A percentile compares a stretch with the other conserved stretches of the same genome.
Evolutionary conservation across 2,888 invertebrate species (phyloP).

Genomic region (Caenorhabditis becei): DNA sequence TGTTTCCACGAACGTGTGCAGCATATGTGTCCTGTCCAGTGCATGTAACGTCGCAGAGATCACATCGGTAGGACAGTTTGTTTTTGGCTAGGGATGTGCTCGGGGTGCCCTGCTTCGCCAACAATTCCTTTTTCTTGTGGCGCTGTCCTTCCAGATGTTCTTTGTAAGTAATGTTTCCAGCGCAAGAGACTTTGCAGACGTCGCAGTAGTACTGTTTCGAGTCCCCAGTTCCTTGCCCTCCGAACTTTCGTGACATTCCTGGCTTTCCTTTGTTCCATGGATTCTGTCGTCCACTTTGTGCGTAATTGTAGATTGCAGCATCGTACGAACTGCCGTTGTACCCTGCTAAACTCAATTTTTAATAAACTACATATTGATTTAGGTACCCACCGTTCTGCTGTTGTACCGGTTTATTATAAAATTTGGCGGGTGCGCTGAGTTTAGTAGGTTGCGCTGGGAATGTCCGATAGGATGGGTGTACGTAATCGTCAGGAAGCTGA

Average conservation of each 20-base stretch:
- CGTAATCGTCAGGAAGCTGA: conserved; percentile 10
- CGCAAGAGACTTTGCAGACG: conserved; percentile 87
- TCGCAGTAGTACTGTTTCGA: conserved; percentile 46
- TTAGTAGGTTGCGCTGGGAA: conserved; percentile 16
- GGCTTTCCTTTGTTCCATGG: neutral
- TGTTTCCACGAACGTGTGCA: conserved; percentile 93
- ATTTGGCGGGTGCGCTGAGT: neutral
- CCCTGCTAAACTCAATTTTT: conserved; percentile 4
- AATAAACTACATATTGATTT: too few species aligned
- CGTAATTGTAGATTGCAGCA: conserved; percentile 41
- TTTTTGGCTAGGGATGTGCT: conserved; percentile 41
- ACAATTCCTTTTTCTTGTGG: conserved; percentile 97
- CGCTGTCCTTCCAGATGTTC: conserved; percentile 99
- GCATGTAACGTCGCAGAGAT: conserved; percentile 97
- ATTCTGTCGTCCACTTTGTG: conserved; percentile 6
- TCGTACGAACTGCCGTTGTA: conserved; percentile 29
- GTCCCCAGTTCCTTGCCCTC: conserved; percentile 8
- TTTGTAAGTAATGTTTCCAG: conserved; percentile 87
- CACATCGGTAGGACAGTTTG: conserved; percentile 89
- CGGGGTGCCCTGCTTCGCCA: conserved; percentile 86
- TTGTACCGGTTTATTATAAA: neutral
- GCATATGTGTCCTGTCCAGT: conserved; percentile 99
- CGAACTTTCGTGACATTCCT: neutral
- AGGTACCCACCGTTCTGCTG: conserved; percentile 17
- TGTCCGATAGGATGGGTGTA: conserved; percentile 4